Percentiles rank a stretch among this genome's conserved stretches.
phyloP scores from a whole-genome alignment of 2,888 invertebrate genomes.

The Meiosimyza decipiens region DNA sequence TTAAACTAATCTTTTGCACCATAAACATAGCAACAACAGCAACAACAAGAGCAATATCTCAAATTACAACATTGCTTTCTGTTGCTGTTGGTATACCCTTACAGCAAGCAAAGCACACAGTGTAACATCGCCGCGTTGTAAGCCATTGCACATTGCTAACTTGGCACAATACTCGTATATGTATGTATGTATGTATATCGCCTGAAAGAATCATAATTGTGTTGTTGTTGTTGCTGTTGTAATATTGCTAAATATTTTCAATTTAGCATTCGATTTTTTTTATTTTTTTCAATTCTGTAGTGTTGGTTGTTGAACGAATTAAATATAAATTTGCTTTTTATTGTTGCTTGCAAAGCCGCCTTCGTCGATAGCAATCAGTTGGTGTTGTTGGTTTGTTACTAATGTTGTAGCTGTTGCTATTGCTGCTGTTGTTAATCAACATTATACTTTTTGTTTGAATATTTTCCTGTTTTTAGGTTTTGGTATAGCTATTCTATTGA shows the following conservation, averaged over 20 bases:
- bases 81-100: neutral
- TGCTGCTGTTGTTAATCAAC: too few species aligned
- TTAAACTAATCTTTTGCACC: conserved; percentile 8
- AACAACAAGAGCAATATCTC: neutral
- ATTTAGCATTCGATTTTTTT: neutral
- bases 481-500: neutral
- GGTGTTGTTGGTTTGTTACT: neutral
- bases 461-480: too few species aligned
- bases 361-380: conserved; percentile 1
- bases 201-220: too few species aligned
- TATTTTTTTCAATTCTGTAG: too few species aligned
- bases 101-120: too few species aligned
- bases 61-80: conserved; percentile 17
- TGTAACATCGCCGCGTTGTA: too few species aligned
- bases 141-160: too few species aligned
- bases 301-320: conserved; percentile 11
- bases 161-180: too few species aligned
- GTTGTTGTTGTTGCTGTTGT: conserved; percentile 7
- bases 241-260: conserved; percentile 15
- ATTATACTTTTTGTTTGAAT: too few species aligned
- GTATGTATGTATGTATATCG: too few species aligned
- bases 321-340: conserved; percentile 15
- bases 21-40: too few species aligned
- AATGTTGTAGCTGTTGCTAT: too few species aligned
- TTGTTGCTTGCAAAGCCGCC: neutral